Conservation (phyloP, 2,113 vertebrate species). For the Echinops telfairi region DNA sequence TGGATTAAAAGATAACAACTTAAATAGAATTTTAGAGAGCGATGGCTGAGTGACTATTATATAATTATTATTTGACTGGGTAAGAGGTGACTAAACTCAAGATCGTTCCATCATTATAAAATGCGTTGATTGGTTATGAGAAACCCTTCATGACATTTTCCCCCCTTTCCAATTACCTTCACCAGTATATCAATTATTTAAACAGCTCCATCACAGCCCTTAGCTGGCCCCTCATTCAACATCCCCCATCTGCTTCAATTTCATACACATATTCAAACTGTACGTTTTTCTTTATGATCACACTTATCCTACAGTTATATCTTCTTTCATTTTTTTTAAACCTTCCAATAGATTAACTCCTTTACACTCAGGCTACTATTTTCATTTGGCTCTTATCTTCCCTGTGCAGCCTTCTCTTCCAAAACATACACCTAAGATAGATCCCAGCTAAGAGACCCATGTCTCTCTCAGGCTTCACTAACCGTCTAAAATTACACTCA, state of each 20-base stretch:
- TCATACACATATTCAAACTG: conserved; percentile 49
- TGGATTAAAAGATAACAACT: conserved; percentile 44
- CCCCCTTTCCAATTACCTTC: conserved; percentile 46
- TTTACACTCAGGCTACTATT: conserved; percentile 38
- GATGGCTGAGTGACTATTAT: conserved; percentile 34
- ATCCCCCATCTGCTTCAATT: conserved; percentile 8
- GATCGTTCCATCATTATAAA: conserved; percentile 49
- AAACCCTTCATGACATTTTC: conserved; percentile 50
- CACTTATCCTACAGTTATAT: conserved; percentile 46
- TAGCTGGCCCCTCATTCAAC: neutral
- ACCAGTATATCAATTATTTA: conserved; percentile 7
- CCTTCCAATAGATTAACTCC: neutral
- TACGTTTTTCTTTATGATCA: conserved; percentile 62
- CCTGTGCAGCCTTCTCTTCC: neutral
- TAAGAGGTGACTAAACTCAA: conserved; percentile 58
- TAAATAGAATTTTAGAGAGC: conserved; percentile 33
- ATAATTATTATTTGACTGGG: conserved; percentile 66
- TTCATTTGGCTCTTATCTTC: conserved; percentile 45
- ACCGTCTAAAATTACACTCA: neutral
- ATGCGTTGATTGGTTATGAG: conserved; percentile 52
- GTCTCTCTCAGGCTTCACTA: neutral
- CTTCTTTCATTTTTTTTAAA: neutral
- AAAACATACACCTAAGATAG: conserved; percentile 40
- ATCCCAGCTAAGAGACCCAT: conserved; percentile 11
- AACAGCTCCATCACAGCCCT: neutral